Evolutionary conservation across 1,140 invertebrate species (phyloP).

Genomic region (Eueides isabella): DNA sequence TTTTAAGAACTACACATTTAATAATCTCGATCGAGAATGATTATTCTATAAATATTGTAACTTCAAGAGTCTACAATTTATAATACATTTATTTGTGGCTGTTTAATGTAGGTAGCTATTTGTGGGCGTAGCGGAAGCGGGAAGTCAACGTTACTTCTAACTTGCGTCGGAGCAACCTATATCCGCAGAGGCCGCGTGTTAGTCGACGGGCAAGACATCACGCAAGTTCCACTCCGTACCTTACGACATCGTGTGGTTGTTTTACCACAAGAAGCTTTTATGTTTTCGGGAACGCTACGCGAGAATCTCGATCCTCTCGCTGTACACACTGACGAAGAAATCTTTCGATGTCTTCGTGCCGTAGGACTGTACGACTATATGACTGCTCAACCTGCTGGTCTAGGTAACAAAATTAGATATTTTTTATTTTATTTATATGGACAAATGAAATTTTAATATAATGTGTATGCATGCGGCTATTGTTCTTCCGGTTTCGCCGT

Average conservation of each 20-base stretch:
- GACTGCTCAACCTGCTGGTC: constrained; percentile 82
- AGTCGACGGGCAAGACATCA: constrained; percentile 87
- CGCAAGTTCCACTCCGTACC: constrained; percentile 86
- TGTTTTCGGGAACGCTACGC: constrained; percentile 94
- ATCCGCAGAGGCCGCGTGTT: constrained; percentile 85
- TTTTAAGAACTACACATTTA: neutral
- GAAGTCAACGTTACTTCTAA: constrained; percentile 89
- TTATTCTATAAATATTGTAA: neutral
- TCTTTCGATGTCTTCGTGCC: constrained; percentile 85
- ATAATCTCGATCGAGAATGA: neutral
- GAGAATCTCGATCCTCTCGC: constrained; percentile 95
- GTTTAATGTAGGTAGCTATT: constrained; percentile 85
- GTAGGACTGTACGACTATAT: constrained; percentile 91
- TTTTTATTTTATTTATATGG: neutral
- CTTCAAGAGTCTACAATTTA: neutral
- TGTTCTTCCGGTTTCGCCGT: no score
- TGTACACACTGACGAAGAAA: constrained; percentile 88
- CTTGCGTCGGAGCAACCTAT: constrained; percentile 86
- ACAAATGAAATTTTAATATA: no score
- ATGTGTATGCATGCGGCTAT: neutral
- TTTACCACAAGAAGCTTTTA: constrained; percentile 94
- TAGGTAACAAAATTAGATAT: constrained; percentile 81
- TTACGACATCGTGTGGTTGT: constrained; percentile 92
- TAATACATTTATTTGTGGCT: neutral
- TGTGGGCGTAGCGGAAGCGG: constrained; percentile 92